Percentiles rank a stretch among this genome's conserved stretches.
Conservation (phyloP, 2,113 vertebrate genomes). For the Dendrocopos noguchii region DNA sequence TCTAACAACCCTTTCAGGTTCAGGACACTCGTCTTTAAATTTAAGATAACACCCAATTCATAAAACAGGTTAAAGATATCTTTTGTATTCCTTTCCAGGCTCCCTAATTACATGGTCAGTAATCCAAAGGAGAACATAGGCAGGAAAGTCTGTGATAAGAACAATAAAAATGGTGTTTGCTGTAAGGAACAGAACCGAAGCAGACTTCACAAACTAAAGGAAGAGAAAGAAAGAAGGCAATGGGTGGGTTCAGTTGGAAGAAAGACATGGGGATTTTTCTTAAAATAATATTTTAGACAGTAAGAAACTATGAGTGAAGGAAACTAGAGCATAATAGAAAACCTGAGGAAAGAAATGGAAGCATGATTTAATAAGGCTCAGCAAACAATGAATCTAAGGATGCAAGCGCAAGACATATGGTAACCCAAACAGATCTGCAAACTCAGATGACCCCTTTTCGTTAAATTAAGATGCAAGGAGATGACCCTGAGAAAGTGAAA, state of each 20-base stretch:
- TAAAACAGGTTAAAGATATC: background rate
- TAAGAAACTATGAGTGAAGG: background rate
- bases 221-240: background rate
- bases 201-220: background rate
- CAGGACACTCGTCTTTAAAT: background rate
- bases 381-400: background rate
- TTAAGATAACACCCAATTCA: background rate
- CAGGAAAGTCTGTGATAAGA: background rate
- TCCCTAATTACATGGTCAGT: background rate
- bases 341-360: background rate
- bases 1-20: background rate
- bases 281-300: background rate
- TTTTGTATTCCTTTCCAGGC: background rate
- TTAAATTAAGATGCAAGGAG: background rate
- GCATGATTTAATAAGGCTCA: background rate
- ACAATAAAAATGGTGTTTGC: background rate
- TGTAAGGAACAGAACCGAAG: background rate
- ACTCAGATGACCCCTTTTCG: slow-evolving; percentile 33
- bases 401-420: background rate
- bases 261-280: background rate
- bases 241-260: background rate
- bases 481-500: slow-evolving; percentile 33
- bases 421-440: slow-evolving; percentile 1
- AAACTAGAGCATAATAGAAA: background rate
- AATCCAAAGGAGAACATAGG: background rate